Base-by-base conservation (phyloP, 2,888 invertebrate genomes). In the Andrena chrysosceles region DNA sequence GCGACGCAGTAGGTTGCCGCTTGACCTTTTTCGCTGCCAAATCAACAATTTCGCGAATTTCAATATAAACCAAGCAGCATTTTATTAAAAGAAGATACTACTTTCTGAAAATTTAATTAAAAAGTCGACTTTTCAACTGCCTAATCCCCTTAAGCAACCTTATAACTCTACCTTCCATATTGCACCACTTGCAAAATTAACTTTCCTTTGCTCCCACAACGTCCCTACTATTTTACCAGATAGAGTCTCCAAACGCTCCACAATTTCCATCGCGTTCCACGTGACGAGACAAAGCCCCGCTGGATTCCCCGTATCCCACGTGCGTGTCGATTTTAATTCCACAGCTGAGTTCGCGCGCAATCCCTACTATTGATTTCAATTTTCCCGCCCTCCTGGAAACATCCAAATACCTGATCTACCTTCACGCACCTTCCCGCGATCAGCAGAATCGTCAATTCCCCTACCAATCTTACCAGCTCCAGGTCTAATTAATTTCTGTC, bases 401-500 rank as follows among this genome's bases (percentile, higher is more conserved):
- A 42, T 60, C 52, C 26, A 66, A 52, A 66, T 59, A 60, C 35
- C 49, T 42, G 23, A 2, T 10, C 5, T 33, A 16, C 10, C 20
- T 35, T 35, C 35, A 23, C 69, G 69, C 69, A 60, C 33, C 69
- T 76, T 69, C 42, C 63, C 16, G 42, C 33, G 56, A 63, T 63
- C 67, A 23, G 26, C 48, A n/a, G n/a, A 62, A 68, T 74, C 29
- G 54, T 33, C 29, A 16, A 29, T 48, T 23, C 35, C 35, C 48
- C 54, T 33, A 56, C 23, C 48, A 23, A 23, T 26, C 23, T 72
- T 35, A 48, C 60, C 49, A 35, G 35, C 33, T 33, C 48, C 49
- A 8, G 48, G 70, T 63, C 67, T 63, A 78, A 81, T 81, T 81
- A 81, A 78, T 73, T 68, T 68, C 56, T 10, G 20, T 16, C 72